Evolutionary conservation across 2,797 vertebrate genomes (phyloP), one percentile per base, ranked within the genome.

Genomic region (Odontamblyopus lacepedii): DNA sequence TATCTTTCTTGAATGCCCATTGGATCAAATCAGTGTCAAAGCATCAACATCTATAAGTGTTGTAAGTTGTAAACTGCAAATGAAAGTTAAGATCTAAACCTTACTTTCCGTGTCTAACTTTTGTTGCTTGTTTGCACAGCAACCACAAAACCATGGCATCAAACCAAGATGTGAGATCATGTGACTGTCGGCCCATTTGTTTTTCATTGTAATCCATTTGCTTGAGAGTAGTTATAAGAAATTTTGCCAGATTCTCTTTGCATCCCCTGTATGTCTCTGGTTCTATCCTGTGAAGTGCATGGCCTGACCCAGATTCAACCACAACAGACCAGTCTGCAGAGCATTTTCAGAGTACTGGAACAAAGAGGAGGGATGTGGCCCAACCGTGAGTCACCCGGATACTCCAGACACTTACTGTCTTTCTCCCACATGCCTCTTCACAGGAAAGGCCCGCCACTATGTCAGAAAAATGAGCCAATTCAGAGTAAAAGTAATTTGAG

Each of bases 301-400:
- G 38, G 6, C 9, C 4, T 80, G 75, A 70, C 67, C 72, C 80
- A 50, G 32, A 76, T 70, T 51, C 70, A 1, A 51, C 51, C 2
- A 32, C 32, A 44, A 27, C 6, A 66, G 11, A 44, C 63, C 44
- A 41, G 53, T 9, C 19, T 29, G 19, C 1, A 3, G 27, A 63
- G 62, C 0, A 44, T 1, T 0, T 63, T 15, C 27, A 16, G 12
- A 5, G 1, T 23, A 56, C 16, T 65, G 59, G 19, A 83, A 74
- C 15, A 78, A 38, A 53, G 8, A 12, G 23, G 2, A 15, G 4
- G 26, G n/a, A 71, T 73, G 68, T 71, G 72, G 73, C 77, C 6
- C 12, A 69, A 82, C 16, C 12, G n/a, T 72, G 6, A 68, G n/a
- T 18, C 15, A 61, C 13, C 5, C 0, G 6, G 57, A 59, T 13